Conservation (phyloP, 2,113 vertebrate species). For the Amphiprion percula region DNA sequence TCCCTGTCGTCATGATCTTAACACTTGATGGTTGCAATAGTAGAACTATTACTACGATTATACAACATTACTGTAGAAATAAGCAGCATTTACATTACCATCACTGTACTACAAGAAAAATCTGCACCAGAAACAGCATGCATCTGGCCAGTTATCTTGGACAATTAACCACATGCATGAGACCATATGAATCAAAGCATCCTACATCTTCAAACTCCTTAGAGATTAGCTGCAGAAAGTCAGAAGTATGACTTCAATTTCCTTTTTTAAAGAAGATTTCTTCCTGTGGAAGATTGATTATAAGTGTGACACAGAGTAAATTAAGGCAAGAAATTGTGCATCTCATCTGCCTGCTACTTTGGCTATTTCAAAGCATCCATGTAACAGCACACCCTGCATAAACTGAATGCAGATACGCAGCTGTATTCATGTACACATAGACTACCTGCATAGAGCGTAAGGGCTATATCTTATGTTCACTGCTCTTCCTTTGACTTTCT, state of each 20-base stretch:
- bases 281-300: slow-evolving; percentile 84
- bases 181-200: slow-evolving; percentile 43
- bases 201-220: slow-evolving; percentile 23
- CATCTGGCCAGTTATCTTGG: slow-evolving; percentile 32
- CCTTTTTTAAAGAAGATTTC: slow-evolving; percentile 53
- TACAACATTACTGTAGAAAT: slow-evolving; percentile 42
- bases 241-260: neutral
- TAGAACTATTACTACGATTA: slow-evolving; percentile 19
- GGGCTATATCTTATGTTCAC: slow-evolving; percentile 64
- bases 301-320: slow-evolving; percentile 22
- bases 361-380: slow-evolving; percentile 15
- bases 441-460: slow-evolving; percentile 43
- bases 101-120: slow-evolving; percentile 12
- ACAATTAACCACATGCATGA: slow-evolving; percentile 52
- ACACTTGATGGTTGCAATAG: slow-evolving; percentile 28
- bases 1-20: slow-evolving; percentile 5
- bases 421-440: slow-evolving; percentile 27
- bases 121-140: slow-evolving; percentile 46
- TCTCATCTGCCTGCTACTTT: slow-evolving; percentile 39
- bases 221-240: slow-evolving; percentile 27
- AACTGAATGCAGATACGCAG: slow-evolving; percentile 11
- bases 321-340: slow-evolving; percentile 43
- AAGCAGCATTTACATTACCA: slow-evolving; percentile 12
- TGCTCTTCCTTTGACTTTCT: slow-evolving; percentile 24
- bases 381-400: neutral